phyloP scores from a whole-genome alignment of 2,113 vertebrate genomes.

The Capricornis sumatraensis region DNA sequence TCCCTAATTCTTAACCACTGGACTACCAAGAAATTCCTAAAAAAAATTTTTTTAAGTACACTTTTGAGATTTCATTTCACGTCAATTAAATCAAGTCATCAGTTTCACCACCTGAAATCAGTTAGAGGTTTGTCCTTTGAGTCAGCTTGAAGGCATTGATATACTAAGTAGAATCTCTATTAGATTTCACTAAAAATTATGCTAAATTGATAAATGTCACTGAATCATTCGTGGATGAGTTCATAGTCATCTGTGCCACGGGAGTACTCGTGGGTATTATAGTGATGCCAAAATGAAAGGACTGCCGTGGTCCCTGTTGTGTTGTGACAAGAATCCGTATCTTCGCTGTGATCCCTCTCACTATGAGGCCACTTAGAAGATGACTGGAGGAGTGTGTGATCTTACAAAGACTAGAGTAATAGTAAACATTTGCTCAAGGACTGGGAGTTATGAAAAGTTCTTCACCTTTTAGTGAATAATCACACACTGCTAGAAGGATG shows the following conservation, averaged over 20 bases:
- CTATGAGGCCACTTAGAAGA: not conserved
- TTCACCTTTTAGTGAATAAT: not conserved
- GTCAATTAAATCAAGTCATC: not conserved
- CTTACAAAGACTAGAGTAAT: not conserved
- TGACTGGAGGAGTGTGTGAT: not conserved
- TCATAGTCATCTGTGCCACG: not conserved
- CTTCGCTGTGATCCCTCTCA: not conserved
- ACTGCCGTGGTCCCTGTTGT: not conserved
- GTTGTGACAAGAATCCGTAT: not conserved
- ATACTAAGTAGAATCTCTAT: not conserved
- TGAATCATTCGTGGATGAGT: not conserved
- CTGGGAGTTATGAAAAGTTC: not conserved
- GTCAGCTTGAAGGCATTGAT: not conserved
- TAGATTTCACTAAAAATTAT: conserved; percentile 37
- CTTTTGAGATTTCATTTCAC: not conserved
- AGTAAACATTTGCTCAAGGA: not conserved
- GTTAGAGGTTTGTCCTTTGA: conserved; percentile 24
- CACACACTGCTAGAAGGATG: not conserved
- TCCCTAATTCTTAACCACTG: not conserved
- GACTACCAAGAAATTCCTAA: not conserved
- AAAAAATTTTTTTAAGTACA: not conserved
- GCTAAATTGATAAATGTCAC: conserved; percentile 11
- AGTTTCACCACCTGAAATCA: not conserved
- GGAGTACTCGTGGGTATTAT: not conserved
- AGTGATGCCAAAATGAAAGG: not conserved